Evolutionary conservation across 2,888 invertebrate species (phyloP).

Genomic region (Mylabris sibirica): DNA sequence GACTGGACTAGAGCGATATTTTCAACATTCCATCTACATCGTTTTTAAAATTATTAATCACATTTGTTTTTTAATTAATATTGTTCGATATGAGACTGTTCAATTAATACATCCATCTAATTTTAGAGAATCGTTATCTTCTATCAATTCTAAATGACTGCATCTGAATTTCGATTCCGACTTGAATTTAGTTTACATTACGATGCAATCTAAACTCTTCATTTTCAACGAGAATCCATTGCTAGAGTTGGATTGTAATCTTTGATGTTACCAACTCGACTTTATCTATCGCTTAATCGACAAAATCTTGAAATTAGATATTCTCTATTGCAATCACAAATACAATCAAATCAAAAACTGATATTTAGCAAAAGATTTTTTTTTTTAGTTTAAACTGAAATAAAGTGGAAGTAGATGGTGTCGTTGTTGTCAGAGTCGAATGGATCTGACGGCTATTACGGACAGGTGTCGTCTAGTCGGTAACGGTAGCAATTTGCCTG

Average conservation of each 20-base stretch:
- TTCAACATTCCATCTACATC: not conserved
- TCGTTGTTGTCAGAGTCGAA: constrained; percentile 21
- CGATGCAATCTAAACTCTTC: not conserved
- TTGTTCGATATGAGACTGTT: not conserved
- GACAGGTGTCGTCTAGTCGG: constrained; percentile 38
- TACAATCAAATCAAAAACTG: not conserved
- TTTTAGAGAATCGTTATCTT: not conserved
- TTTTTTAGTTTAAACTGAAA: not conserved
- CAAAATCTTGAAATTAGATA: not conserved
- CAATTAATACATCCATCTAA: not conserved
- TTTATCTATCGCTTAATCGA: not conserved
- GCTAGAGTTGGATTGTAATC: not conserved
- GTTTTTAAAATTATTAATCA: not conserved
- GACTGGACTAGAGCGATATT: not conserved
- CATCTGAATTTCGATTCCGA: not conserved
- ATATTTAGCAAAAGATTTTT: not conserved
- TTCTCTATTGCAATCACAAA: not conserved
- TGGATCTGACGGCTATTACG: constrained; percentile 37
- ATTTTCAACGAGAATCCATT: not conserved
- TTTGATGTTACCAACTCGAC: constrained; percentile 1
- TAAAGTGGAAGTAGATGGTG: not conserved
- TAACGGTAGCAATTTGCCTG: constrained; percentile 37
- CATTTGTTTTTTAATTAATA: not conserved
- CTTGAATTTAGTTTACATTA: constrained; percentile 5
- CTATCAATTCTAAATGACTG: not conserved